Base-by-base conservation (phyloP, 2,113 vertebrate species). In the Tylochromis polylepis region DNA sequence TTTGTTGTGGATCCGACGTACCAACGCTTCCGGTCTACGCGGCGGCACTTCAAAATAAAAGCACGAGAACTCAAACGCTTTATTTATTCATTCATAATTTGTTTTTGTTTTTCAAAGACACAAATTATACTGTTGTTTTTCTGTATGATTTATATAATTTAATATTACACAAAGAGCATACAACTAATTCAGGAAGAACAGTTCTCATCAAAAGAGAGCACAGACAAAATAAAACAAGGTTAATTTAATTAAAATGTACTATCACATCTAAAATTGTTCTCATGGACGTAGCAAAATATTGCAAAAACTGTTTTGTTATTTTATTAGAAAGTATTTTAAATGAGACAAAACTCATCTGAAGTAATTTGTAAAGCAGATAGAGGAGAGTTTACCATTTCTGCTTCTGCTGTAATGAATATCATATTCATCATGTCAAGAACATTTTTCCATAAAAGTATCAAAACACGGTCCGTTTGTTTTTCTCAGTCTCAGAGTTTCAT, bases 1-100 rank as follows among this genome's bases (percentile, higher is more conserved):
- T 96, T 96, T 97, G 96, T 97, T 97, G 93, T 96, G 93, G 87
- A 85, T 78, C 77, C 8, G 14, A 5, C 5, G 15, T 31, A 16
- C 5, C 29, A 15, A 67, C 38, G 29, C 20, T 36, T 84, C 67
- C 83, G 46, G 43, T 62, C 8, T 67, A 4, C 1, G 41, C 2
- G 3, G 14, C 2, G 8, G 1, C 11, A 18, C 20, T 87, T 90
- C 81, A 92, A 75, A 90, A 83, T 88, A 88, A 89, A 88, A 83
- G 55, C 70, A 3, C 6, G 22, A 59, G n/a, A 11, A 12, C 8
- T 4, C 7, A 51, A 16, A 4, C 38, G 6, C 1, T 41, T 41
- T 41, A 36, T 62, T 62, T 11, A 36, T n/a, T 29, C 3, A 29
- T 29, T 62, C 18, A 62, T 62, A 62, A 36, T 67, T 67, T 38